Evolutionary conservation across 2,113 vertebrate species (phyloP), one percentile per base, ranked within the genome.

Genomic region (Nanorana parkeri): DNA sequence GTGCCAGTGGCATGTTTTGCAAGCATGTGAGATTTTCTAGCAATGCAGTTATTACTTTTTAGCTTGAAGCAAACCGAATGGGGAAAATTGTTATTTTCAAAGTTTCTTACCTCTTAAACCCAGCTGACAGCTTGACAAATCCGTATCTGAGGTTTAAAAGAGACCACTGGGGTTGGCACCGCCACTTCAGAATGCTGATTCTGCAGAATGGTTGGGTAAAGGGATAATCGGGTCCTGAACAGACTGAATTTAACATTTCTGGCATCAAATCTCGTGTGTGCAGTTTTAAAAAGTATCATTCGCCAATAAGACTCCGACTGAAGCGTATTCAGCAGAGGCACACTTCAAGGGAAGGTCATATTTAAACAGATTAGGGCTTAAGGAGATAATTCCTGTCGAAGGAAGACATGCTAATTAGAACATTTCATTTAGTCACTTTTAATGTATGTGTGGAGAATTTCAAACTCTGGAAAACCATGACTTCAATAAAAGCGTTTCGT

Each of bases 341-440:
- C 29, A 80, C 66, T 80, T 68, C 54, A 69, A 68, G 54, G 78
- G 78, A 69, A 80, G 66, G 66, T 80, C 78, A 68, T 78, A 78
- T 68, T 78, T 78, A 78, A 65, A 78, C 26, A 78, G 77, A 78
- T 78, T 78, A 78, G 47, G 76, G 29, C 61, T 78, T 78, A 78
- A 65, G 61, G 24, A 78, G 76, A 78, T 78, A 78, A 78, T 65
- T 78, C 26, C 66, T n/a, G 51, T 63, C 60, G 54, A 74, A 36
- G 60, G 76, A 54, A 78, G 76, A 55, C 76, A 21, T 67, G 76
- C 63, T 78, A 78, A 78, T 78, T 78, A 78, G 63, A 66, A 52
- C 51, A 54, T 65, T 65, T 66, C 65, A 67, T 41, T 68, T 47
- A 47, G 3, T 20, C 63, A 63, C 29, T 26, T 78, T 54, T 78